These are phyloP conservation scores for Oxyscelio sp. DNA, from an alignment of 2,888 invertebrate genomes.

Conservation along the genomic window DNA sequence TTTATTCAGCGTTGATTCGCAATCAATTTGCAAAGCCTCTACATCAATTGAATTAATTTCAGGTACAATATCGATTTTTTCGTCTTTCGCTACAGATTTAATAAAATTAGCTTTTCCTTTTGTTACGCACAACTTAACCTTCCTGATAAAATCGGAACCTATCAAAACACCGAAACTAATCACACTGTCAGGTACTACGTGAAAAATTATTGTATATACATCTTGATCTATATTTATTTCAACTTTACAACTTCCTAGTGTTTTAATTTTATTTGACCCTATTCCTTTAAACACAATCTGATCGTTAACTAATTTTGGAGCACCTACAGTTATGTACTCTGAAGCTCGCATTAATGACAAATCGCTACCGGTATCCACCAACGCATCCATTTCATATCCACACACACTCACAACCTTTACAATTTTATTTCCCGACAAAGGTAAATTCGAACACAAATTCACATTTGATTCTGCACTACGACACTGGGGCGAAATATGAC, in stretches of 20 bases:
- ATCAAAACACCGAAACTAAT: not conserved
- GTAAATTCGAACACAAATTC: no score
- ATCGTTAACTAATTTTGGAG: not conserved
- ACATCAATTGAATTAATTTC: no score
- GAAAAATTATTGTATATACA: not conserved
- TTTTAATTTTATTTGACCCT: not conserved
- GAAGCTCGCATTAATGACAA: not conserved
- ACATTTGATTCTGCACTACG: not conserved
- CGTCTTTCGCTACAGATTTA: not conserved
- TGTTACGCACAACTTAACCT: no score
- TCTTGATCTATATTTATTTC: not conserved
- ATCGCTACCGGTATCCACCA: not conserved
- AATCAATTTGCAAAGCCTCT: no score
- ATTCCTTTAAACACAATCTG: not conserved
- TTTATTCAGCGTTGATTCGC: not conserved
- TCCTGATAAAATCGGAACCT: not conserved
- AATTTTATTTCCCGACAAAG: no score
- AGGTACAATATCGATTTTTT: no score
- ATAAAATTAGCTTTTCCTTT: not conserved
- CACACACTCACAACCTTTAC: no score
- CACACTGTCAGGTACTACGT: not conserved
- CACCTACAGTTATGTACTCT: not conserved
- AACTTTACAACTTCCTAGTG: not conserved
- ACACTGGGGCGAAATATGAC: no score
- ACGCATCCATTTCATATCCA: not conserved